Conservation (phyloP, 2,888 invertebrate species). For the Himalopsyche tibetana region DNA sequence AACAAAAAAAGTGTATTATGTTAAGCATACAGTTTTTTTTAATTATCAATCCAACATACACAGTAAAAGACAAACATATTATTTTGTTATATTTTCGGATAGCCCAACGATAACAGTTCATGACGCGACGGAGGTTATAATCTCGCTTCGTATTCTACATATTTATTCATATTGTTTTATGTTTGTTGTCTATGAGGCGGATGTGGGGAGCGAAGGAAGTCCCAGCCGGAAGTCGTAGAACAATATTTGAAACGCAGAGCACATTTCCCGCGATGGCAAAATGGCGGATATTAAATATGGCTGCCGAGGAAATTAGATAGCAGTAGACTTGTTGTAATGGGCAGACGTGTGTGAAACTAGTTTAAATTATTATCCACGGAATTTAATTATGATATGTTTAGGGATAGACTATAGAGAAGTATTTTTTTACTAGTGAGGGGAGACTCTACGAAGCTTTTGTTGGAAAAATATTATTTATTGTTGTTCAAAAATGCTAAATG, state of each 20-base stretch:
- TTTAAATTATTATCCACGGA: no score
- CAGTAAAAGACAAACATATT: no score
- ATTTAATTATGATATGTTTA: no score
- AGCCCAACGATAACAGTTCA: not conserved
- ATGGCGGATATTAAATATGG: slow-evolving; percentile 49
- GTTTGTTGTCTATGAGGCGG: slow-evolving; percentile 22
- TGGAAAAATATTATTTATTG: no score
- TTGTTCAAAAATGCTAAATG: no score
- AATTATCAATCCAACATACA: no score
- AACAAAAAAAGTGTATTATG: no score
- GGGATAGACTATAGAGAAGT: no score
- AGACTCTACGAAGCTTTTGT: no score
- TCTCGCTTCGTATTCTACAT: not conserved
- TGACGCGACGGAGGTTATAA: not conserved
- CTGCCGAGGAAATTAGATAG: slow-evolving; percentile 16
- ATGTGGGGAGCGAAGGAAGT: slow-evolving; percentile 11
- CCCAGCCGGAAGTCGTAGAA: slow-evolving; percentile 51
- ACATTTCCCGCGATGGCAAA: slow-evolving; percentile 41
- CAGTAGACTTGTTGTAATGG: not conserved
- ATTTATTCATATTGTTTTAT: slow-evolving; percentile 5
- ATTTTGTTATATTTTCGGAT: no score
- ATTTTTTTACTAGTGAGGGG: no score
- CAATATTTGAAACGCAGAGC: slow-evolving; percentile 51
- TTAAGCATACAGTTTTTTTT: no score
- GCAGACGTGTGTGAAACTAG: not conserved